Evolutionary conservation across 2,113 vertebrate genomes (phyloP).

Genomic region (Zeus faber): DNA sequence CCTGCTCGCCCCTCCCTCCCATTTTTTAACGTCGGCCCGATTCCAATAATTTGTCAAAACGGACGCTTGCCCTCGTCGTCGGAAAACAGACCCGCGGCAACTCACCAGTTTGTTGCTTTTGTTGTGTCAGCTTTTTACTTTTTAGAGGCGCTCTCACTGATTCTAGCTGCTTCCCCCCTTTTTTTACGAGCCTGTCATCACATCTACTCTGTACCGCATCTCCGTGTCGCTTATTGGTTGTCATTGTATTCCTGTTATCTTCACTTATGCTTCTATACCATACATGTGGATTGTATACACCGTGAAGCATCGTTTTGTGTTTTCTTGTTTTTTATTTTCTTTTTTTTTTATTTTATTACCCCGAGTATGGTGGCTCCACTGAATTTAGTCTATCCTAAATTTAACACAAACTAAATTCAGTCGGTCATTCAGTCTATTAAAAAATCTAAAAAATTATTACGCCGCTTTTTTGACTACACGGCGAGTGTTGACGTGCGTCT

Average conservation of each 20-base stretch:
- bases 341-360: constrained; percentile 6
- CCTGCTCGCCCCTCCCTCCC: no score
- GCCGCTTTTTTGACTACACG: constrained; percentile 13
- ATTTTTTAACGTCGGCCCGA: no score
- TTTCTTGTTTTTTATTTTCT: constrained; percentile 28
- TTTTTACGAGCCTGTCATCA: constrained; percentile 74
- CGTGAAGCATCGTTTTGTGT: constrained; percentile 68
- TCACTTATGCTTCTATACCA: constrained; percentile 68
- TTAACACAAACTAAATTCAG: constrained; percentile 51
- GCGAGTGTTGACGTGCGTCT: constrained; percentile 57
- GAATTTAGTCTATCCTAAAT: constrained; percentile 49
- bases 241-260: constrained; percentile 67
- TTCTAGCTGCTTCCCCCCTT: constrained; percentile 72
- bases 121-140: constrained; percentile 69
- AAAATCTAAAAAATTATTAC: no score
- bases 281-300: constrained; percentile 67
- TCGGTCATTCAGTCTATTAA: no score
- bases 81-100: constrained; percentile 51
- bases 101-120: constrained; percentile 62
- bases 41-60: no score
- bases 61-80: no score
- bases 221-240: constrained; percentile 74
- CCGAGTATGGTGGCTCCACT: constrained; percentile 69
- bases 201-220: constrained; percentile 72
- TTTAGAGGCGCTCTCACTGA: constrained; percentile 65